These are phyloP conservation scores for Noctua pronuba DNA, from an alignment of 2,888 invertebrate genomes.

Conservation along the genomic window DNA sequence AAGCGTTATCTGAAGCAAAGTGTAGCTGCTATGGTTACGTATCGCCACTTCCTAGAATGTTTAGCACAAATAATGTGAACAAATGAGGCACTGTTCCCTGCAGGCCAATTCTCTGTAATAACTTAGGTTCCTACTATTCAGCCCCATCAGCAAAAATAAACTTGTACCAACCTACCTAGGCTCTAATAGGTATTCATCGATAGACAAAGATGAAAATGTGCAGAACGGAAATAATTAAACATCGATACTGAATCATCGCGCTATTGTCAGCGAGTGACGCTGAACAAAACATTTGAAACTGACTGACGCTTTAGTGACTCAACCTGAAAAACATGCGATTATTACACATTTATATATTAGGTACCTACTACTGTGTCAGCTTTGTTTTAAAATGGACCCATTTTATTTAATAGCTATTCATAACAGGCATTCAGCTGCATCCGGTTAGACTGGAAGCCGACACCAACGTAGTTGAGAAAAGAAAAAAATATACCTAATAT, in stretches of 20 bases:
- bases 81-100: background rate
- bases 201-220: constrained; percentile 9
- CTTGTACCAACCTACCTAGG: background rate
- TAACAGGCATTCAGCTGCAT: background rate
- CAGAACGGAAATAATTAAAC: constrained; percentile 15
- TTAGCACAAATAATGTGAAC: background rate
- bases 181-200: background rate
- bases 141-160: background rate
- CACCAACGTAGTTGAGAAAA: background rate
- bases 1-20: background rate
- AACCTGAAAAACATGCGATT: constrained; percentile 9
- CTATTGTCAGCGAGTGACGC: constrained; percentile 26
- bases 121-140: background rate
- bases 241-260: constrained; percentile 32
- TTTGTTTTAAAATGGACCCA: background rate
- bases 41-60: constrained; percentile 5
- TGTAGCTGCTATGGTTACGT: constrained; percentile 9
- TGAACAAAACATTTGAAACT: constrained; percentile 37
- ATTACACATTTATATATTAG: background rate
- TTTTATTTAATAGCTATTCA: background rate
- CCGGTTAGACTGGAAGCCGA: background rate
- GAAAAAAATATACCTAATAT: no score
- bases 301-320: constrained; percentile 1
- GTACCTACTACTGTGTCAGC: background rate
- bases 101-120: background rate